Evolutionary conservation across 2,888 invertebrate genomes (phyloP), one percentile per base, ranked within the genome.

Genomic region (Dione juno): DNA sequence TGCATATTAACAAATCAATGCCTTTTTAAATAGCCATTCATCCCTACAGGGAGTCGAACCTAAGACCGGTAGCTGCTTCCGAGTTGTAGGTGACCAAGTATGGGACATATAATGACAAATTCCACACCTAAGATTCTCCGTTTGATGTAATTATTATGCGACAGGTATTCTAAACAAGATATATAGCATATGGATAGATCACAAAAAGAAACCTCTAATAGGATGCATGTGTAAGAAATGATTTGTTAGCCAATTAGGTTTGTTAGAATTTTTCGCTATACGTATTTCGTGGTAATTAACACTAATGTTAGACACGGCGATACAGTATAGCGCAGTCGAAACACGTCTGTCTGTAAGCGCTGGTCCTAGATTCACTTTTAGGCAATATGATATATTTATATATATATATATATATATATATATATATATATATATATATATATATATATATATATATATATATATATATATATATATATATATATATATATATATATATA

Each of bases 81-180:
- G 67, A 75, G 73, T 70, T 69, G 75, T 75, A 68, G 53, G 65
- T 59, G 41, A 35, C 76, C 76, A 70, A 76, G 57, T 76, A 77
- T 68, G 75, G 77, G 61, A 69, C 66, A 76, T 76, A 76, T 74
- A 77, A 78, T 77, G 76, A 76, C 76, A 74, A 72, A 76, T 74
- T 73, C 74, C 69, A 65, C 74, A 71, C 71, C 70, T 73, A 53
- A 71, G 71, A 71, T 64, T 66, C 73, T 71, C 58, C 48, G 41
- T 76, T 72, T 77, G 71, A 77, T 72, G 74, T 76, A 77, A 77
- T 77, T 75, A 74, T 76, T 71, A 74, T 70, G 73, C 52, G 67
- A 64, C 52, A 54, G 53, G 58, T 40, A 57, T 40, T 61, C 54
- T 45, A 58, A 65, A 61, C 65, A 64, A 43, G 67, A 69, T 64